phyloP scores from a whole-genome alignment of 2,797 vertebrate genomes.

The Cygnus olor region DNA sequence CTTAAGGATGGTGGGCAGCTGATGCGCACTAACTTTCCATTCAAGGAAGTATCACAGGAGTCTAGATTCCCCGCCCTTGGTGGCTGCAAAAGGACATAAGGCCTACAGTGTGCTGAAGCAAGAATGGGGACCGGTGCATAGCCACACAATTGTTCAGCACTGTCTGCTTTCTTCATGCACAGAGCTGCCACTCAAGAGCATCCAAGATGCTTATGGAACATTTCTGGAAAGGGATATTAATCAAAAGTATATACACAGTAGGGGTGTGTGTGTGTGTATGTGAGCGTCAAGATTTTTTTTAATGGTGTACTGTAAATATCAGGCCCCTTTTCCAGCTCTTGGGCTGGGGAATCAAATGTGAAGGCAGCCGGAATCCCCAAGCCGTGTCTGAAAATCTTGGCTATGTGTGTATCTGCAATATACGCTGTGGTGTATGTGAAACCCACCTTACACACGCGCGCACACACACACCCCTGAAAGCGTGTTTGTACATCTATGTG shows the following conservation, averaged over 20 bases:
- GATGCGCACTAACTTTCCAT: conserved; percentile 53
- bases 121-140: conserved; percentile 71
- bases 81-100: conserved; percentile 68
- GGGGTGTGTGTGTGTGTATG: conserved; percentile 71
- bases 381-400: conserved; percentile 46
- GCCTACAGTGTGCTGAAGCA: conserved; percentile 67
- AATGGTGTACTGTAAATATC: conserved; percentile 5
- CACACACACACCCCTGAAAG: conserved; percentile 24
- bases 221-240: conserved; percentile 75
- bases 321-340: conserved; percentile 17
- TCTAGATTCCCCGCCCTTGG: conserved; percentile 65
- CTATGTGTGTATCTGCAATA: conserved; percentile 45
- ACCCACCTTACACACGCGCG: background rate
- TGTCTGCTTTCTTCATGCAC: conserved; percentile 71
- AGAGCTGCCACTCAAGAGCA: conserved; percentile 70
- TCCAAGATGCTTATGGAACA: conserved; percentile 70
- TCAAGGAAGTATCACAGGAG: conserved; percentile 65
- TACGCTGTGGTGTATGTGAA: conserved; percentile 47
- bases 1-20: conserved; percentile 68
- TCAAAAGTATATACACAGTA: conserved; percentile 72
- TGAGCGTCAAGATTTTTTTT: conserved; percentile 24
- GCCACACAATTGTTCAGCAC: conserved; percentile 66
- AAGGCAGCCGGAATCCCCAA: conserved; percentile 43
- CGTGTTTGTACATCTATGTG: conserved; percentile 68
- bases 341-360: conserved; percentile 2